Base-by-base conservation (phyloP, 35 echinoderm and acorn worm species). In the Acanthaster planci region DNA sequence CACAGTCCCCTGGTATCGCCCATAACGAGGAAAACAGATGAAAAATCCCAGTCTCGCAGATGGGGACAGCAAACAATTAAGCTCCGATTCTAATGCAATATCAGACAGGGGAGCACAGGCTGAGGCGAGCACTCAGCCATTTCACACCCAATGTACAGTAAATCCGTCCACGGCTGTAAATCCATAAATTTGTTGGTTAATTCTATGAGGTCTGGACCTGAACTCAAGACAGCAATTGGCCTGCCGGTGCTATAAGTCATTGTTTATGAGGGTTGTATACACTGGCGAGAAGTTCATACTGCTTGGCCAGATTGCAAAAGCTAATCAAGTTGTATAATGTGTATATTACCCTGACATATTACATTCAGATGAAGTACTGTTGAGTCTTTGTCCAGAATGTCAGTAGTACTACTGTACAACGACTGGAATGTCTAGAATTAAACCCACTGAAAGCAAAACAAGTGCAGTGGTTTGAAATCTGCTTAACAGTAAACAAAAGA, bases 141-240 rank as follows among this genome's bases (percentile, higher is more conserved):
- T 47, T 12, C 4, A 47, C 12, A 47, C 4, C 4, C 12, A 47
- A 72, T 72, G 30, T 26, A 34, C 34, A 31, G 64, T 72, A 72
- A 72, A 72, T 72, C 64, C 14, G 7, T 30, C 34, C 64, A 6
- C 64, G 23, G 64, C 64, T 35, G 30, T 72, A 29, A 72, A 72
- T 72, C 64, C 26, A 15, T 72, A 72, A 72, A 72, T 72, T 47
- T 47, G 34, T 31, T 72, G 64, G 23, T 72, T 72, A 72, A 36
- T 72, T 34, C 30, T 30, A 72, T 29, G 34, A 34, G 26, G 21
- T 34, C 17, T 21, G 64, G 29, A 31, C 64, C 57, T 72, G 64
- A 72, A 31, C 21, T 31, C 26, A n/a, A 14, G 64, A 72, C 30
- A n/a, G 21, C 26, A 26, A 72, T 72, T 72, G 8, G 34, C 64